Percentiles rank a stretch among this genome's conserved stretches.
These are phyloP conservation scores for Nematostella vectensis DNA, from an alignment of 92 coral and sea anemone genomes.

Conservation along the genomic window DNA sequence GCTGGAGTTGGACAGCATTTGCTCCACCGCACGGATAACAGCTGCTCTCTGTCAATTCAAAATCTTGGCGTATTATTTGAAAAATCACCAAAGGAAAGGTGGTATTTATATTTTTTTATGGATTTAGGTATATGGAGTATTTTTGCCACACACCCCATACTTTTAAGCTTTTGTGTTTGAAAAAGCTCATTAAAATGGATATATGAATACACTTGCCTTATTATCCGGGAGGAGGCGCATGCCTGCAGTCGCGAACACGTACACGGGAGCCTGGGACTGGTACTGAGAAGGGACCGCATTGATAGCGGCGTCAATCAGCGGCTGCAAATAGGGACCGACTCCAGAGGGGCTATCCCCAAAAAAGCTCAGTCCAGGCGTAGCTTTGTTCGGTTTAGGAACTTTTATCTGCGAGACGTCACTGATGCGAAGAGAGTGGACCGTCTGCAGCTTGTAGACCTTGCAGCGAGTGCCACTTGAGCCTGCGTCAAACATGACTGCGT, in stretches of 20 bases:
- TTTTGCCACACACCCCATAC: no score
- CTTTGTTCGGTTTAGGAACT: constrained; percentile 29
- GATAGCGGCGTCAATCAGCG: constrained; percentile 31
- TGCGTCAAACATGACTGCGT: constrained; percentile 52
- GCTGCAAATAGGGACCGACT: constrained; percentile 25
- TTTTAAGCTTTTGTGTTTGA: no score
- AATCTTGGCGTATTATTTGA: no score
- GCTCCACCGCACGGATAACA: constrained; percentile 23
- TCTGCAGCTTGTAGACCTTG: constrained; percentile 32
- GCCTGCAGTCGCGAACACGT: constrained; percentile 49
- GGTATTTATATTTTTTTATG: no score
- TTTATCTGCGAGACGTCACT: constrained; percentile 19
- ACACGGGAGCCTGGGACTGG: constrained; percentile 21
- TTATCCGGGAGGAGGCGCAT: constrained; percentile 33
- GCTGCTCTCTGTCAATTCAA: constrained; percentile 16
- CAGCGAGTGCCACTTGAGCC: constrained; percentile 54
- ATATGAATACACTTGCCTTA: no score
- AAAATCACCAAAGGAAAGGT: no score
- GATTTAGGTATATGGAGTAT: no score
- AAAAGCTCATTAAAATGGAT: no score
- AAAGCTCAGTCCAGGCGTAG: constrained; percentile 25
- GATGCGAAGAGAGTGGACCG: constrained; percentile 6
- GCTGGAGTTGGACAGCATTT: constrained; percentile 18
- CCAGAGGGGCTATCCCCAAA: constrained; percentile 14
- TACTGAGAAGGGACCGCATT: constrained; percentile 30